Evolutionary conservation across 2,888 invertebrate genomes (phyloP), one percentile per base, ranked within the genome.

Genomic region (Watsonalla cultraria): DNA sequence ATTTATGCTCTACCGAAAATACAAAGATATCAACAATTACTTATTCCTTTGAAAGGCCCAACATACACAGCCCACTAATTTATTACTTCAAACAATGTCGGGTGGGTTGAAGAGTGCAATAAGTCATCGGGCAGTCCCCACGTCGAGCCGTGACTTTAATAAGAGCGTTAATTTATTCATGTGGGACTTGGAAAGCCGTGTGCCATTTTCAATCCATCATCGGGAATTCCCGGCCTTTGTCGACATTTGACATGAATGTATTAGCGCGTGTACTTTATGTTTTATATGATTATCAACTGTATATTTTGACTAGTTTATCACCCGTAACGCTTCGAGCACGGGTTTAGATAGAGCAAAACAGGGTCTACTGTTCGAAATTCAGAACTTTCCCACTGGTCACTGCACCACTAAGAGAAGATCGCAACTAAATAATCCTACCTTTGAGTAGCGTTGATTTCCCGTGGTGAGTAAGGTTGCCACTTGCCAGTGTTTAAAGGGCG

Each of bases 131-230:
- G 57, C 65, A 46, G 33, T 50, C 45, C 34, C 58, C 57, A 54
- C 59, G 42, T 55, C 47, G 24, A 9, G 35, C 46, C 48, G 46
- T 54, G 60, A 62, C 62, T 68, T 72, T 70, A 74, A 74, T 71
- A 67, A 61, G 66, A 58, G 54, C 61, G 62, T 64, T 75, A 74
- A 75, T 72, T 69, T 75, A 74, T 74, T 70, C 69, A 69, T 66
- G 52, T 64, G 64, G 64, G 62, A 59, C 58, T 57, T 51, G 53
- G 66, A 65, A 42, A 57, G 54, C 61, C 62, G 61, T 65, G 64
- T 59, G 64, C 57, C 61, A 60, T 60, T 62, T 67, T 69, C 66
- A 61, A 74, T 74, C 70, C 68, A 72, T 73, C 73, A 74, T 69
- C 57, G 57, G 67, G 60, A 65, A 67, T 62, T 58, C 59, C 66